These are phyloP conservation scores for Panthera uncia DNA, from an alignment of 2,113 vertebrate genomes.

Conservation along the genomic window DNA sequence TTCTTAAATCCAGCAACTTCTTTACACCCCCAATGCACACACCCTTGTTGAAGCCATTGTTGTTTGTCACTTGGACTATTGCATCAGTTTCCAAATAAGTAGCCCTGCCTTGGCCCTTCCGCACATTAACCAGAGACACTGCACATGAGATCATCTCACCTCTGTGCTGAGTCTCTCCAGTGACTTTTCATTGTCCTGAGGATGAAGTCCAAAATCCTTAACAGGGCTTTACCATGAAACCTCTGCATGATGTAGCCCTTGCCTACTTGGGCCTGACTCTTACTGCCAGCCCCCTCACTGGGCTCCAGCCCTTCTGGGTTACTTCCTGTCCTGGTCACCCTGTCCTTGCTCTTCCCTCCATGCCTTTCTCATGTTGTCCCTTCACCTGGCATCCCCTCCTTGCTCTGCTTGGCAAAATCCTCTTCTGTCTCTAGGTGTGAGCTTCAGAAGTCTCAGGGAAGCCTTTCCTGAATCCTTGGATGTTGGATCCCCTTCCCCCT, in stretches of 20 bases:
- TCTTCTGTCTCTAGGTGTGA: not conserved
- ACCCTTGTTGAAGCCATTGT: not conserved
- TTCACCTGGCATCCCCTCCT: not conserved
- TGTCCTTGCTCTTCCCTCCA: not conserved
- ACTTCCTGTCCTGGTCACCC: not conserved
- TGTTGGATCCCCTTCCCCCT: not conserved
- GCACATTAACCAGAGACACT: not conserved
- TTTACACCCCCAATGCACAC: not conserved
- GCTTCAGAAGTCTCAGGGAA: not conserved
- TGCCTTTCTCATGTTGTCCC: not conserved
- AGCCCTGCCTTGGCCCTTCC: not conserved
- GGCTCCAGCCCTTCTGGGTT: not conserved
- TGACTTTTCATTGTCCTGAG: not conserved
- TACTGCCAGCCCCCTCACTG: rapidly evolving
- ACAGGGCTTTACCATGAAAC: not conserved
- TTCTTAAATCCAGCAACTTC: slow-evolving; percentile 27
- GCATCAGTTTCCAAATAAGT: not conserved
- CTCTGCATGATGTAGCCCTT: too few relatives aligned
- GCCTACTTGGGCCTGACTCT: not conserved
- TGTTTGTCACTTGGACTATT: not conserved
- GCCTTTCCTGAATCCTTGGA: not conserved
- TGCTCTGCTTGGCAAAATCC: not conserved
- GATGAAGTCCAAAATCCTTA: slow-evolving; percentile 5
- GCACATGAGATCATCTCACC: not conserved
- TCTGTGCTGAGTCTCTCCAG: not conserved